Evolutionary conservation across 1,140 invertebrate genomes (phyloP).

Genomic region (Acyrthosiphon pisum): DNA sequence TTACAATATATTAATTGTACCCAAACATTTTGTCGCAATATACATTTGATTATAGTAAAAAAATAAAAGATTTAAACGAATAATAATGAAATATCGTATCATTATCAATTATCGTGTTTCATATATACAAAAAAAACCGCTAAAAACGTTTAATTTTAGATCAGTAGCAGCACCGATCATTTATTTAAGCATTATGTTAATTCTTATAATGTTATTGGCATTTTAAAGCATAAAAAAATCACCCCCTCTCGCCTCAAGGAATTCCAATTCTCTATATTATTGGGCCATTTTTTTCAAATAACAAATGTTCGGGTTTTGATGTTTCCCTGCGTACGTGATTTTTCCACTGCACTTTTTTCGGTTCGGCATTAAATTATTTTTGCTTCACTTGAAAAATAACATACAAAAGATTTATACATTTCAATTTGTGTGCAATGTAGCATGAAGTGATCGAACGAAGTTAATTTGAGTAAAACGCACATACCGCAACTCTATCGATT

Average conservation of each 20-base stretch:
- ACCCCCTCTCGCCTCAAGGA: neutral
- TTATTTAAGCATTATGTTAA: neutral
- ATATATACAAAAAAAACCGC: neutral
- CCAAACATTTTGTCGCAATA: neutral
- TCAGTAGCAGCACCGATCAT: neutral
- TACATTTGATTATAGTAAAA: neutral
- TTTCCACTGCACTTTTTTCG: neutral
- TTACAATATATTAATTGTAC: neutral
- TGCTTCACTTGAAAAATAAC: conserved; percentile 16
- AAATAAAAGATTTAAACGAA: neutral
- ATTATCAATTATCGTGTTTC: neutral
- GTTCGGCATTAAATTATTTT: conserved; percentile 1
- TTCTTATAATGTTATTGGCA: neutral
- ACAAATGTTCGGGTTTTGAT: conserved; percentile 3
- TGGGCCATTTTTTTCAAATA: neutral
- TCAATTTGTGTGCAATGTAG: conserved; percentile 1
- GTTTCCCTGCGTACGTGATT: neutral
- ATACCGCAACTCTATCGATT: conserved; percentile 6
- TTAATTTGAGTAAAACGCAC: neutral
- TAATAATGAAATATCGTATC: neutral
- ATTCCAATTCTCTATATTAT: neutral
- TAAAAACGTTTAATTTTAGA: neutral
- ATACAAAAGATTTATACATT: conserved; percentile 19
- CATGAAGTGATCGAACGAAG: neutral
- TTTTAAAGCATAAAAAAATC: neutral